phyloP scores from a whole-genome alignment of 2,888 invertebrate species.

The Stramonita haemastoma region DNA sequence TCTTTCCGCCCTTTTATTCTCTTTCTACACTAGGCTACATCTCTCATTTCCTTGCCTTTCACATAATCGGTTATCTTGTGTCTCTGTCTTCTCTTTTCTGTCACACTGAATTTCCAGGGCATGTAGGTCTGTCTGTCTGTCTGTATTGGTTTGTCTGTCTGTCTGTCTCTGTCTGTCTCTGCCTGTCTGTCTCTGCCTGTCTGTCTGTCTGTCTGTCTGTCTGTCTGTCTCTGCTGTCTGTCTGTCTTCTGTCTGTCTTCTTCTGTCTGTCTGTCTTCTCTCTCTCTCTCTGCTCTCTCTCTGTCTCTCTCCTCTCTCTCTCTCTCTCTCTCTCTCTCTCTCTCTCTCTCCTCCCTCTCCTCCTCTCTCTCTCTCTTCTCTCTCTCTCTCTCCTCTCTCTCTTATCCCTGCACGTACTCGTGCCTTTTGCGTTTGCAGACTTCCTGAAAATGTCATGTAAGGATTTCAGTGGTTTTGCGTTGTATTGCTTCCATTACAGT shows the following conservation, averaged over 20 bases:
- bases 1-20: not conserved
- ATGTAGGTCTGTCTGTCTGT: not conserved
- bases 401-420: too few species aligned
- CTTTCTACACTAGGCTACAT: not conserved
- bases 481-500: too few species aligned
- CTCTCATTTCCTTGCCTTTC: not conserved
- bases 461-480: too few species aligned
- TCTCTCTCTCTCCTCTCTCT: too few species aligned
- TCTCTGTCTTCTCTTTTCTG: not conserved
- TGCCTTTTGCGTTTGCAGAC: too few species aligned
- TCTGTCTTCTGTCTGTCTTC: not conserved
- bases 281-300: not conserved
- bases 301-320: not conserved
- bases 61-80: not conserved
- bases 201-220: not conserved
- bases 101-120: not conserved
- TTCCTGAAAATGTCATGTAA: too few species aligned
- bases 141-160: not conserved
- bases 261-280: not conserved
- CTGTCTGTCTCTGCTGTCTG: not conserved
- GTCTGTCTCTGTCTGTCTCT: not conserved
- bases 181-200: not conserved
- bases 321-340: conserved; percentile 2
- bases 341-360: not conserved
- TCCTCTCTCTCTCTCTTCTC: not conserved